Evolutionary conservation across 2,888 invertebrate species (phyloP).

Genomic region (Tenthredo distinguenda): DNA sequence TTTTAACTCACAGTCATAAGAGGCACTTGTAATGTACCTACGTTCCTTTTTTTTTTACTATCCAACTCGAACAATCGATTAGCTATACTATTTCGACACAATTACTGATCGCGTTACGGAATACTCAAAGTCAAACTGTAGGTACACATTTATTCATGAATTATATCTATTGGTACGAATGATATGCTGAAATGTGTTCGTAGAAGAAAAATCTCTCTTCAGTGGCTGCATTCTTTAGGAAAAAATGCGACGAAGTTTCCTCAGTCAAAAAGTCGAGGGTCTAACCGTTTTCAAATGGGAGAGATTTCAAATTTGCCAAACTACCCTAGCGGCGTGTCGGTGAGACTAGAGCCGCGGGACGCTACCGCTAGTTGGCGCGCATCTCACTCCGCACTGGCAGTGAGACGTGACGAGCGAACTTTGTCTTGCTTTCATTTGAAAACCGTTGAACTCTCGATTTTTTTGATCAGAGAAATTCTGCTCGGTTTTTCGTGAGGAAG

Average conservation of each 20-base stretch:
- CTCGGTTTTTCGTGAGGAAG: neutral
- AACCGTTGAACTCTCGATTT: neutral
- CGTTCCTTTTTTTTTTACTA: neutral
- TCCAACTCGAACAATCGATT: neutral
- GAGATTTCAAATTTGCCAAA: neutral
- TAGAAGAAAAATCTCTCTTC: neutral
- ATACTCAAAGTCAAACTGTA: neutral
- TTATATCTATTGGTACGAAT: neutral
- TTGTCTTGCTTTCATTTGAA: neutral
- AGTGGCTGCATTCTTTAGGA: neutral
- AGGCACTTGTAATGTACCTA: neutral
- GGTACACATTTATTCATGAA: neutral
- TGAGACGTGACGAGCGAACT: neutral
- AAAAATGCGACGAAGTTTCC: neutral
- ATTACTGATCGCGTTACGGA: neutral
- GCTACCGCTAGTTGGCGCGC: constrained; percentile 18
- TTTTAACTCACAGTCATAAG: neutral
- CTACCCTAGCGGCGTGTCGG: neutral
- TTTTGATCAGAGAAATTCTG: neutral
- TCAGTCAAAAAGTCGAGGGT: neutral
- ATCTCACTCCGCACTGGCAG: neutral
- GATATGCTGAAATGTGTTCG: too few relatives aligned
- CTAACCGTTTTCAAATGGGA: neutral
- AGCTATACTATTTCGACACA: neutral
- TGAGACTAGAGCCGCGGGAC: neutral